phyloP scores from a whole-genome alignment of 2,888 invertebrate species.

The Amphimallon solstitiale region DNA sequence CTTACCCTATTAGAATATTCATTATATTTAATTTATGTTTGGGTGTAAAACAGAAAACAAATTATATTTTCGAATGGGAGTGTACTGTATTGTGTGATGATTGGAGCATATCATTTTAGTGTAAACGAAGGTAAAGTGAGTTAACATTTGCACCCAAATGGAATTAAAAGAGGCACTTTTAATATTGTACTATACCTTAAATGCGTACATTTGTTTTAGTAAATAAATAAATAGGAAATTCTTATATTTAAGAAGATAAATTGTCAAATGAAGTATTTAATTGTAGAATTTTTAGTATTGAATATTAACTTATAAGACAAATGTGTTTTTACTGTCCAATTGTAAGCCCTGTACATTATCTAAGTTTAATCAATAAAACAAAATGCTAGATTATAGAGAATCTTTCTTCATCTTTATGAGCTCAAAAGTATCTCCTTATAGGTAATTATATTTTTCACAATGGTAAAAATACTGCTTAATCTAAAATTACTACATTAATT shows the following conservation, averaged over 20 bases:
- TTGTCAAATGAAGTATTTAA: slow-evolving; percentile 20
- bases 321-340: slow-evolving; percentile 31
- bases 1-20: neutral
- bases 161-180: slow-evolving; percentile 20
- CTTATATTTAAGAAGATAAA: slow-evolving; percentile 13
- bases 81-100: slow-evolving; percentile 20
- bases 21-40: slow-evolving; percentile 24
- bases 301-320: slow-evolving; percentile 30
- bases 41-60: slow-evolving; percentile 21
- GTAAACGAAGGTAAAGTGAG: slow-evolving; percentile 8
- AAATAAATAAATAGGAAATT: slow-evolving; percentile 16
- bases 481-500: no score
- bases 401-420: no score
- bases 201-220: slow-evolving; percentile 31
- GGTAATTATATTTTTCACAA: no score
- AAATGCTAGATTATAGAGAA: neutral
- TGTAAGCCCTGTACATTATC: slow-evolving; percentile 26
- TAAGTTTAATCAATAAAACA: slow-evolving; percentile 26
- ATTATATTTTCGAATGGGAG: slow-evolving; percentile 1
- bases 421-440: no score
- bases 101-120: slow-evolving; percentile 35
- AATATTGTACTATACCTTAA: slow-evolving; percentile 38
- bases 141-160: slow-evolving; percentile 30
- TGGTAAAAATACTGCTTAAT: no score
- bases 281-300: slow-evolving; percentile 24